A percentile compares a stretch with the other conserved stretches of the same genome.
Conservation (phyloP, 1,140 invertebrate genomes). For the Zaprionus vittiger region DNA sequence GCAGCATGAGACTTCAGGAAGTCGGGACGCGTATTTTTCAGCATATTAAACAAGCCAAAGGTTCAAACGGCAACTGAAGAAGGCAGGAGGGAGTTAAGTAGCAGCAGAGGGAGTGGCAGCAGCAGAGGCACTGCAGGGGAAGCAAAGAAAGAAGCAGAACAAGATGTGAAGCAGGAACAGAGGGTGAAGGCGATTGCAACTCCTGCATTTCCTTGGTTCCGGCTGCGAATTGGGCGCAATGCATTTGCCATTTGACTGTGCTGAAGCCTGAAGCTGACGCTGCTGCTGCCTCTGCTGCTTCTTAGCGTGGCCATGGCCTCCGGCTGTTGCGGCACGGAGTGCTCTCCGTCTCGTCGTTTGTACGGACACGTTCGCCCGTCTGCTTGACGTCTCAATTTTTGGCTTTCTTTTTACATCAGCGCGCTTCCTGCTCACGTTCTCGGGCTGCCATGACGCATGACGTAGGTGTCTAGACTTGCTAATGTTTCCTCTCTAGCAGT, state of each 20-base stretch:
- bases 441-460: slow-evolving; percentile 75
- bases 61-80: slow-evolving; percentile 23
- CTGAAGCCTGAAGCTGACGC: slow-evolving; percentile 7
- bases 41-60: slow-evolving; percentile 80
- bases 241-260: slow-evolving; percentile 44
- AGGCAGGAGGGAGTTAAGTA: background rate
- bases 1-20: slow-evolving; percentile 53
- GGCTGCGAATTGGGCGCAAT: slow-evolving; percentile 38
- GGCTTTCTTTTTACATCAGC: slow-evolving; percentile 57
- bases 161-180: background rate
- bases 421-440: slow-evolving; percentile 65
- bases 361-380: slow-evolving; percentile 52
- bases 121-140: background rate
- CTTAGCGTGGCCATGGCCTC: slow-evolving; percentile 42
- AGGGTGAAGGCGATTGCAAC: background rate
- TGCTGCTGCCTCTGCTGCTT: slow-evolving; percentile 4
- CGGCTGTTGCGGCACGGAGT: background rate
- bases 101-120: background rate
- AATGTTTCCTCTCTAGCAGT: slow-evolving; percentile 80
- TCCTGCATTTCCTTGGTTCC: slow-evolving; percentile 37
- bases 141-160: background rate
- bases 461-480: slow-evolving; percentile 84
- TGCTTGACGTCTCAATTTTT: slow-evolving; percentile 81
- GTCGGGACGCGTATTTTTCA: slow-evolving; percentile 76
- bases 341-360: slow-evolving; percentile 12